Conservation (phyloP, 23 tunicate species). For the Clavelina lepadiformis region DNA sequence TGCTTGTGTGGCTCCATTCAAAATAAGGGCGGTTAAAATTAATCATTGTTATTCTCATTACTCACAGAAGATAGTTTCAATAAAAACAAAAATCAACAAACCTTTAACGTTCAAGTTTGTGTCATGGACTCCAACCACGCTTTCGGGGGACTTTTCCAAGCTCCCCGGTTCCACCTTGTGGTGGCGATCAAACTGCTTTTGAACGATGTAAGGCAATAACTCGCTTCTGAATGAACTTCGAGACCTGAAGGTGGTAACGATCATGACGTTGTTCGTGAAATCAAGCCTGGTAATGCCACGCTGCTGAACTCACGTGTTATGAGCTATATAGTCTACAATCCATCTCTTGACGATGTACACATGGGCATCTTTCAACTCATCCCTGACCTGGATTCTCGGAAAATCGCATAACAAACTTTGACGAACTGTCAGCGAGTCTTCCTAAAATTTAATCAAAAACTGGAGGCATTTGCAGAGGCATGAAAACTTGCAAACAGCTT, state of each 20-base stretch:
- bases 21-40: too few relatives aligned
- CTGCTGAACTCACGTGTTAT: constrained; percentile 20
- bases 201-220: constrained; percentile 57
- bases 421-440: constrained; percentile 38
- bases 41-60: too few relatives aligned
- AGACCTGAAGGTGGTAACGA: too few relatives aligned
- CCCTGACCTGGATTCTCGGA: constrained; percentile 55
- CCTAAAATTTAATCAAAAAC: too few relatives aligned
- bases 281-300: too few relatives aligned
- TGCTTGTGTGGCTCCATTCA: too few relatives aligned
- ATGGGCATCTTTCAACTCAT: constrained; percentile 69
- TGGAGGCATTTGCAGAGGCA: too few relatives aligned
- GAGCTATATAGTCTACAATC: constrained; percentile 44
- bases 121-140: background rate
- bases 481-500: too few relatives aligned
- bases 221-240: constrained; percentile 71
- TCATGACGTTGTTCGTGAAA: too few relatives aligned
- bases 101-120: constrained; percentile 8
- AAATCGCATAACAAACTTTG: constrained; percentile 28
- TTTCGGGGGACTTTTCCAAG: background rate
- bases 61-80: constrained; percentile 7
- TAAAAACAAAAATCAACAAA: constrained; percentile 2
- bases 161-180: background rate
- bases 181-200: constrained; percentile 53
- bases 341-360: constrained; percentile 62